phyloP scores from a whole-genome alignment of 2,797 vertebrate genomes.

The Peromyscus eremicus region DNA sequence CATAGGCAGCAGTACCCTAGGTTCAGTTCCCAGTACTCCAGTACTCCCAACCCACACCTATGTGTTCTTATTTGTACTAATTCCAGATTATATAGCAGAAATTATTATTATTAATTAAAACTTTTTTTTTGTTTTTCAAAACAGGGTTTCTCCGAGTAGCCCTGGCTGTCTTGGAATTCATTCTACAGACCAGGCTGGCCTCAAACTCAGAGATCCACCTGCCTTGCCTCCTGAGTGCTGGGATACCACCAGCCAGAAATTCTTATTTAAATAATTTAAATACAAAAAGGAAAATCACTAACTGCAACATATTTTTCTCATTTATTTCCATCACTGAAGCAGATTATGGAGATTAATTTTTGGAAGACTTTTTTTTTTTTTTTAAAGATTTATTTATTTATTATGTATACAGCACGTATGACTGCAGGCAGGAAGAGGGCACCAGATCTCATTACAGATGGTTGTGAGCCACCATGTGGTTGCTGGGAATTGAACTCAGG shows the following conservation, averaged over 20 bases:
- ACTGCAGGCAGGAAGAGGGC: no score
- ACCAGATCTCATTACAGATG: no score
- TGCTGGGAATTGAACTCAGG: no score
- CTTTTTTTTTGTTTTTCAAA: not conserved
- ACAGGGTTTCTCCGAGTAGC: not conserved
- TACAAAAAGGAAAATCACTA: constrained; percentile 38
- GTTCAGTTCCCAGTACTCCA: not conserved
- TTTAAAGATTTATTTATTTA: no score
- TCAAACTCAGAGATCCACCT: not conserved
- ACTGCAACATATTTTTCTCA: constrained; percentile 59
- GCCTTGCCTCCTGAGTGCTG: not conserved
- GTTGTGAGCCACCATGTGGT: no score
- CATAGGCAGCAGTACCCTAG: not conserved
- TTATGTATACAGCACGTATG: no score
- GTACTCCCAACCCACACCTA: not conserved
- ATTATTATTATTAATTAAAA: constrained; percentile 39
- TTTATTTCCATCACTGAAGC: constrained; percentile 48
- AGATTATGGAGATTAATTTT: constrained; percentile 41
- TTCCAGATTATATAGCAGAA: constrained; percentile 68
- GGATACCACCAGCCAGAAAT: constrained; percentile 33
- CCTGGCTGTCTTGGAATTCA: not conserved
- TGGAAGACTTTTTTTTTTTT: not conserved
- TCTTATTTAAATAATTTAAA: constrained; percentile 75
- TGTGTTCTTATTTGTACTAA: constrained; percentile 42
- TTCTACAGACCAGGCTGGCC: not conserved